These are phyloP conservation scores for Papilio gigon DNA, from an alignment of 2,888 invertebrate genomes.

Conservation along the genomic window DNA sequence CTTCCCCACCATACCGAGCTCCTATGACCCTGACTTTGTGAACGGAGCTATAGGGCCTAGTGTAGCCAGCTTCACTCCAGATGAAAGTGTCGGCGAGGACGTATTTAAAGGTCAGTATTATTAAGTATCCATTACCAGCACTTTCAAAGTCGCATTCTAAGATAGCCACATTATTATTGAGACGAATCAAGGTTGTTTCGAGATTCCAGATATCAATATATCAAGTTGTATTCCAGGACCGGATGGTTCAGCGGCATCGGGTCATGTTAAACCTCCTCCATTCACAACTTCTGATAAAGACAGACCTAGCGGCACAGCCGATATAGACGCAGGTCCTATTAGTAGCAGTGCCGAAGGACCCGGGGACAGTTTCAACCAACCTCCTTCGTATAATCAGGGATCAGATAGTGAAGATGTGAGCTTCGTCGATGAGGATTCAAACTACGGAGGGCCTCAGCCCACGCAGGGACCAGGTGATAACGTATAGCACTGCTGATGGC, in stretches of 20 bases:
- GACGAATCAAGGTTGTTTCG: not conserved
- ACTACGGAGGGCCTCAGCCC: slow-evolving; percentile 62
- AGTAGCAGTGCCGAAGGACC: slow-evolving; percentile 44
- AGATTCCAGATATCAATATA: not conserved
- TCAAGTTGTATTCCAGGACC: slow-evolving; percentile 61
- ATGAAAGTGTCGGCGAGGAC: slow-evolving; percentile 64
- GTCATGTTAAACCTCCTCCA: slow-evolving; percentile 80
- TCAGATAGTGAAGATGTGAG: slow-evolving; percentile 56
- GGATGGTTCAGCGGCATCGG: slow-evolving; percentile 82
- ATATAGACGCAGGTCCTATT: slow-evolving; percentile 43
- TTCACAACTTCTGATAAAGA: slow-evolving; percentile 68
- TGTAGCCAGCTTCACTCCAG: slow-evolving; percentile 53
- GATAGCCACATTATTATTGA: not conserved
- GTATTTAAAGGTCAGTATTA: slow-evolving; percentile 70
- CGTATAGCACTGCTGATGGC: slow-evolving; percentile 67
- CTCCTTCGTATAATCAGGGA: slow-evolving; percentile 45
- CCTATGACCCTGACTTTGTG: slow-evolving; percentile 76
- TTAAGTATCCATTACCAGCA: not conserved
- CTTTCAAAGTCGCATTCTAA: not conserved
- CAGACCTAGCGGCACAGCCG: slow-evolving; percentile 55
- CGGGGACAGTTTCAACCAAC: slow-evolving; percentile 48
- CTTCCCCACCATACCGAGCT: slow-evolving; percentile 83
- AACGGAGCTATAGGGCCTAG: slow-evolving; percentile 59
- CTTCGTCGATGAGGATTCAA: slow-evolving; percentile 66
- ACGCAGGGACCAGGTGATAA: slow-evolving; percentile 79